These are phyloP conservation scores for Diploscapter pachys DNA, from an alignment of 1,140 invertebrate genomes.

Conservation along the genomic window DNA sequence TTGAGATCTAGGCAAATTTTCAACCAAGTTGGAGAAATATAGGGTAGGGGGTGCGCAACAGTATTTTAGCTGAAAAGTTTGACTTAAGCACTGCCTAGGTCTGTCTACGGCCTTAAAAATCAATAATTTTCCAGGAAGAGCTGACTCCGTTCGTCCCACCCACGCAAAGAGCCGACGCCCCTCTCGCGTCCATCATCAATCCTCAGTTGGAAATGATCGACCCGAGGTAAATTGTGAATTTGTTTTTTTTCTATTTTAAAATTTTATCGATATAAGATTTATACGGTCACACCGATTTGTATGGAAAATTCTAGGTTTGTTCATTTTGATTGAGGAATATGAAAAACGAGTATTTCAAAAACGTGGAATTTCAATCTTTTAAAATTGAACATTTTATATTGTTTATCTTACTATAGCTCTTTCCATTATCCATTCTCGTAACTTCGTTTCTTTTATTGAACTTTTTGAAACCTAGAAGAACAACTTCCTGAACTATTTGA, in stretches of 20 bases:
- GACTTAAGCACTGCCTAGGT: not conserved
- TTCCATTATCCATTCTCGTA: too few relatives aligned
- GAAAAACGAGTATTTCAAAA: too few relatives aligned
- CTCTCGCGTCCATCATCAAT: conserved; percentile 47
- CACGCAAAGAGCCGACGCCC: conserved; percentile 46
- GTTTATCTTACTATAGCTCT: too few relatives aligned
- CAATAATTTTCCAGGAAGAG: not conserved
- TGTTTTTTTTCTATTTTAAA: conserved; percentile 8
- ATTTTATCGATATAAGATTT: conserved; percentile 14
- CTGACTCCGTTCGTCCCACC: conserved; percentile 47
- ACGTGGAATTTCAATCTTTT: too few relatives aligned
- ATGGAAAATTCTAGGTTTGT: not conserved
- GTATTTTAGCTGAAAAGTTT: conserved; percentile 3
- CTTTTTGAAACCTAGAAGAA: too few relatives aligned
- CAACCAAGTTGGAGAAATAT: not conserved
- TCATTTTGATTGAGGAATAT: too few relatives aligned
- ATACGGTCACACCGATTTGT: not conserved
- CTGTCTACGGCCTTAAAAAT: too few relatives aligned
- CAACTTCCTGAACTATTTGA: not conserved
- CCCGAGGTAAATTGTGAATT: conserved; percentile 41
- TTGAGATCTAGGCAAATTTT: not conserved
- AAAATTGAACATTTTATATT: too few relatives aligned
- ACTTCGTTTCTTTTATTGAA: too few relatives aligned
- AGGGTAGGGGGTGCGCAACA: conserved; percentile 3
- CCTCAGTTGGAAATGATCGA: conserved; percentile 51